Conservation (phyloP, 2,888 invertebrate genomes). For the Beris morrisii region DNA sequence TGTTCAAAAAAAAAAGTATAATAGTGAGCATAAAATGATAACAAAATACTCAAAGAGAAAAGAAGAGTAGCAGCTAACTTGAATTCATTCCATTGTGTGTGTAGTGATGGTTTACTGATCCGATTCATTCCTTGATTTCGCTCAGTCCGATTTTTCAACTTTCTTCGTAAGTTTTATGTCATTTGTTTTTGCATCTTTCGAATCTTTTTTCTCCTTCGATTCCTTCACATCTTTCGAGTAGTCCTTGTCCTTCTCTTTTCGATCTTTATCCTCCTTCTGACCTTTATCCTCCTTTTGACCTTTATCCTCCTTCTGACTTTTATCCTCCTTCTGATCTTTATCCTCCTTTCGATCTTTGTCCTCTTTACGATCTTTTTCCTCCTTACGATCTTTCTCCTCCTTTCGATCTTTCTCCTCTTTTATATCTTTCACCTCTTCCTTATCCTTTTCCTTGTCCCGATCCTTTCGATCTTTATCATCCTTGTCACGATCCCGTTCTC, state of each 20-base stretch:
- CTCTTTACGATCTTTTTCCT: constrained; percentile 29
- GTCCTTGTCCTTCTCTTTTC: constrained; percentile 20
- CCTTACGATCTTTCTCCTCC: constrained; percentile 28
- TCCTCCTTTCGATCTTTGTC: constrained; percentile 21
- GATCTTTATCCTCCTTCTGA: constrained; percentile 26
- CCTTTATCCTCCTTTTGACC: constrained; percentile 21
- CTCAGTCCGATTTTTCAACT: too few species aligned
- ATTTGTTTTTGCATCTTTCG: neutral
- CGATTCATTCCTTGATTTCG: too few species aligned
- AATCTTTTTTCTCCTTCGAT: constrained; percentile 4
- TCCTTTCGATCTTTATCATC: constrained; percentile 38
- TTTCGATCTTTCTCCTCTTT: constrained; percentile 6
- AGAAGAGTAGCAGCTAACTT: too few species aligned
- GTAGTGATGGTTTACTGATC: too few species aligned
- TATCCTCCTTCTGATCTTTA: constrained; percentile 34
- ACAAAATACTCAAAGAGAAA: too few species aligned
- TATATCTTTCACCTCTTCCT: constrained; percentile 25
- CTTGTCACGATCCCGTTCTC: constrained; percentile 31
- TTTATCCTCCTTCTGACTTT: constrained; percentile 22
- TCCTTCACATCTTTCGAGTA: neutral
- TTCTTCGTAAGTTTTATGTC: too few species aligned
- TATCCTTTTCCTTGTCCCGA: constrained; percentile 41
- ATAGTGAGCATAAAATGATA: too few species aligned
- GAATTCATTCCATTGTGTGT: too few species aligned
- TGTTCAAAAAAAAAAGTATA: too few species aligned